Evolutionary conservation across 2,797 vertebrate genomes (phyloP).

Genomic region (Muraenolepis orangiensis): DNA sequence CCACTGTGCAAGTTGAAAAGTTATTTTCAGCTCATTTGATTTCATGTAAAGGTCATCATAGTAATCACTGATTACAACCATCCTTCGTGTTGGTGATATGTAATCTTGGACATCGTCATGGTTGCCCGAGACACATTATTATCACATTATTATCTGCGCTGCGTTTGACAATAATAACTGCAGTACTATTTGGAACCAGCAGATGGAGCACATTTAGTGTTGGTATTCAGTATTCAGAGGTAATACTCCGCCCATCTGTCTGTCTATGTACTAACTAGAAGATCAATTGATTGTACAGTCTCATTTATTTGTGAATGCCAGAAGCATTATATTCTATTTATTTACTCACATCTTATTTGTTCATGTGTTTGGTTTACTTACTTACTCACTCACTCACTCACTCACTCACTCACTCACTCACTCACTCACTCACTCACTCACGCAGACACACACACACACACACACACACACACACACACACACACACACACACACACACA

Average conservation of each 20-base stretch:
- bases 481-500: not conserved
- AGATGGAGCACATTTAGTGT: no score
- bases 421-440: not conserved
- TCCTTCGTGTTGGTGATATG: not conserved
- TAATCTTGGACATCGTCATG: not conserved
- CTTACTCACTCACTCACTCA: no score
- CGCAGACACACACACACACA: no score
- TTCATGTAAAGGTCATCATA: no score
- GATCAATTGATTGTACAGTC: not conserved
- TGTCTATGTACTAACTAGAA: no score
- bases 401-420: no score
- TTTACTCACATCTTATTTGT: not conserved
- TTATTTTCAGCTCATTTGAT: not conserved
- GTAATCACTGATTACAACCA: no score
- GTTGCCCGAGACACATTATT: not conserved
- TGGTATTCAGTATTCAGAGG: no score
- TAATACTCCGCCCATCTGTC: no score
- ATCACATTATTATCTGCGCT: no score
- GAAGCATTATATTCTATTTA: not conserved
- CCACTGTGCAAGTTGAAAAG: not conserved
- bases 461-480: not conserved
- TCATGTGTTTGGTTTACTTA: not conserved
- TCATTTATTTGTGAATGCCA: not conserved
- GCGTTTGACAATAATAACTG: constrained; percentile 3
- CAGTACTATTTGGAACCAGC: constrained; percentile 54